These are phyloP conservation scores for Ianthella basta DNA, from an alignment of 37 sponge, comb jelly and placozoan genomes.

Conservation along the genomic window DNA sequence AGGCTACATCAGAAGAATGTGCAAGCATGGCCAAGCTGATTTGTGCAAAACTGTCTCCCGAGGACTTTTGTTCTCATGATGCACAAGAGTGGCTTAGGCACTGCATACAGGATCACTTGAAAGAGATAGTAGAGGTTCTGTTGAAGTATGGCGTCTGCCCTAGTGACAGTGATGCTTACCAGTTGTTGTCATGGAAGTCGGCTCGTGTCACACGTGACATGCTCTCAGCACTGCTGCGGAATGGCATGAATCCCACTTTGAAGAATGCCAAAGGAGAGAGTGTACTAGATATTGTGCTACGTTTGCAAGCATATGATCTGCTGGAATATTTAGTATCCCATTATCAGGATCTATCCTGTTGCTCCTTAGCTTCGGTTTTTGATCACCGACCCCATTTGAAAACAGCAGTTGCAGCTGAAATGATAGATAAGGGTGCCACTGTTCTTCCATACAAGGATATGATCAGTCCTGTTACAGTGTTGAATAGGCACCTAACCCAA, in stretches of 20 bases:
- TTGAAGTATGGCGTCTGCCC: background rate
- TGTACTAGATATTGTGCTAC: background rate
- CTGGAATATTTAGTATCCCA: background rate
- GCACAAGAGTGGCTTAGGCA: background rate
- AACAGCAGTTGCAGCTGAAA: background rate
- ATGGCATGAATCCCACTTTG: background rate
- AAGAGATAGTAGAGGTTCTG: constrained; percentile 14
- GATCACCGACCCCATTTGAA: background rate
- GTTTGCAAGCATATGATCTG: constrained; percentile 3
- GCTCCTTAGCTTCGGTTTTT: background rate
- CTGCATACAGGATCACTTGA: constrained; percentile 2
- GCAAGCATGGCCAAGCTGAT: constrained; percentile 2
- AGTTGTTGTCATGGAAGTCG: background rate
- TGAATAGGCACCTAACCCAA: background rate
- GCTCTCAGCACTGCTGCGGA: background rate
- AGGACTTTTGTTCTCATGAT: background rate
- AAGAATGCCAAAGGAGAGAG: background rate
- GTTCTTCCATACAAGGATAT: background rate
- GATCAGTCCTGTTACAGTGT: background rate
- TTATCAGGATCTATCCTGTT: background rate
- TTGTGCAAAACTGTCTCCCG: background rate
- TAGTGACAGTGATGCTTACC: constrained; percentile 2
- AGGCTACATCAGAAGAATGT: background rate
- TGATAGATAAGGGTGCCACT: constrained; percentile 10
- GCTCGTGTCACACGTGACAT: background rate